Evolutionary conservation across 2,888 invertebrate genomes (phyloP), one percentile per base, ranked within the genome.

Genomic region (Drosophila mercatorum): DNA sequence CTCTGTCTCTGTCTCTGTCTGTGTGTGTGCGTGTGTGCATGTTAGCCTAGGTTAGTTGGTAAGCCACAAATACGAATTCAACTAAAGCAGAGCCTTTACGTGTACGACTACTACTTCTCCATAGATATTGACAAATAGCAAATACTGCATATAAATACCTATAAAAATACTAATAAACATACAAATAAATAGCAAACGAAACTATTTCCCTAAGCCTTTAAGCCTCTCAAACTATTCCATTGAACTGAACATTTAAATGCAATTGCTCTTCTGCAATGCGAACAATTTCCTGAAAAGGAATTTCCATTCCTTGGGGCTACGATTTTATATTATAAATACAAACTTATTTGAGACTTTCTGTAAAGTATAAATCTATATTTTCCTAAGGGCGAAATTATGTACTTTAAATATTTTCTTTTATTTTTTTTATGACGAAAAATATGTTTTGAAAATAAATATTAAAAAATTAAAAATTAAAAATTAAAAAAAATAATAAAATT

Each of bases 81-180:
- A 58, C 53, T 63, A 56, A 56, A 46, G 63, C 75, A 46, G 36
- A 75, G 69, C 68, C 63, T 52, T 47, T 47, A 43, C 46, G 44
- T 43, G 44, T 57, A 78, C 58, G 51, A 22, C 57, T 22, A 46
- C 75, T 65, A 65, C 58, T 74, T 58, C 76, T 66, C 60, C 47
- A 78, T 36, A 47, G 52, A 59, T 71, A 71, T 43, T 56, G 41
- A 41, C 52, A 71, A 43, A 59, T 66, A 70, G 41, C 36, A 72
- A 56, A 52, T 53, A 68, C 38, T 40, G 31, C 41, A 28, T 28
- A 62, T 44, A 40, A 26, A 62, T 44, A 38, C 8, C 26, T 43
- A 47, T 12, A 44, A 26, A n/a, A 47, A 46, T 11, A 8, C 34
- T 2, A 34, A 22, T 59, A 62, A 31, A 22, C 43, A 46, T 51